Evolutionary conservation across 1,140 invertebrate species (phyloP).

Genomic region (Ganaspis sp.): DNA sequence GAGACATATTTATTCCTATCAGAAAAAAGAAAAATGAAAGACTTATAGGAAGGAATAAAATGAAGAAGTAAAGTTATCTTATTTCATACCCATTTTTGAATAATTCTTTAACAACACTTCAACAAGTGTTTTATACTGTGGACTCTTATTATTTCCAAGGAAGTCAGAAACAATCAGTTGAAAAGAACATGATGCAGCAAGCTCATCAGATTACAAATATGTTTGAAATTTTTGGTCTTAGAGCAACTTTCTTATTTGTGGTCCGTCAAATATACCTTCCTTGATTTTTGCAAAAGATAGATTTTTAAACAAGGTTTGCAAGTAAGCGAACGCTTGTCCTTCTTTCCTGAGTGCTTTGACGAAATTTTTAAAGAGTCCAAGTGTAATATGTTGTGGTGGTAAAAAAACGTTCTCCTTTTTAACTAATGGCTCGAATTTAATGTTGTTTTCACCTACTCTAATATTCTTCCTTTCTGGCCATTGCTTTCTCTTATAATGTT

Average conservation of each 20-base stretch:
- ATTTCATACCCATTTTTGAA: too few species aligned
- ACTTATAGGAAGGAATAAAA: too few species aligned
- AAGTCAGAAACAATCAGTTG: background rate
- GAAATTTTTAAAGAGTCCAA: slow-evolving; percentile 67
- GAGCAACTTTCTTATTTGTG: slow-evolving; percentile 48
- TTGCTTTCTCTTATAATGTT: background rate
- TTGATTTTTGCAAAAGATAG: slow-evolving; percentile 61
- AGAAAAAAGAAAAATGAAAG: background rate
- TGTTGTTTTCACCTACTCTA: background rate
- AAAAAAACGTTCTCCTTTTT: background rate
- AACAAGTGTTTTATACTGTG: too few species aligned
- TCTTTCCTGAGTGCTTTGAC: slow-evolving; percentile 64
- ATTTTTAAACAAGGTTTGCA: slow-evolving; percentile 56
- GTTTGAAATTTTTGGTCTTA: background rate
- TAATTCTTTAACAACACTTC: too few species aligned
- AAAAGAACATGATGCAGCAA: background rate
- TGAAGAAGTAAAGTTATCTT: too few species aligned
- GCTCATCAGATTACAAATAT: background rate
- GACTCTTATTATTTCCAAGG: too few species aligned
- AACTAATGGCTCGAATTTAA: background rate
- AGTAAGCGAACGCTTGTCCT: slow-evolving; percentile 56
- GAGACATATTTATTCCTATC: background rate
- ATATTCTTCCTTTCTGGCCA: background rate
- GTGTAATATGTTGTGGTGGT: slow-evolving; percentile 60
- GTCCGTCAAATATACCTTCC: slow-evolving; percentile 61